Conservation (phyloP, 2,797 vertebrate species). For the Gymnothorax javanicus region DNA sequence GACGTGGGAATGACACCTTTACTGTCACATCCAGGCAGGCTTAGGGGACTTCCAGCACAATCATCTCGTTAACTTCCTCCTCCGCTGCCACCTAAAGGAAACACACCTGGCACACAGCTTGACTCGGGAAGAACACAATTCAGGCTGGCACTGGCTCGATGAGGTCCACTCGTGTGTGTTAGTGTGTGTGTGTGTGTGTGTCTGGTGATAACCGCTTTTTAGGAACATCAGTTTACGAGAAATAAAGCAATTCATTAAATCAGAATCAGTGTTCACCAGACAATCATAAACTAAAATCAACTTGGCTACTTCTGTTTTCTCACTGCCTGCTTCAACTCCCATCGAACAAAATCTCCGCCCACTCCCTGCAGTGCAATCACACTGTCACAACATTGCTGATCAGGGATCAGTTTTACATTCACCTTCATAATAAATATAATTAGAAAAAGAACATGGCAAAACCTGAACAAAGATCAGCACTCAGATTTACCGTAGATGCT, state of each 20-base stretch:
- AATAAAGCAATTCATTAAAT: background rate
- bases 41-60: conserved; percentile 7
- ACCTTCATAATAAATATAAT: background rate
- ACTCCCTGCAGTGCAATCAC: background rate
- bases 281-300: background rate
- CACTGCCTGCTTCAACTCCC: background rate
- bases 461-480: background rate
- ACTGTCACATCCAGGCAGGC: conserved; percentile 27
- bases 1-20: conserved; percentile 6
- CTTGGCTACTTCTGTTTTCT: background rate
- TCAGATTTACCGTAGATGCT: background rate
- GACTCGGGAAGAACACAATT: background rate
- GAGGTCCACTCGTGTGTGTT: background rate
- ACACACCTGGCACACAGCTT: background rate
- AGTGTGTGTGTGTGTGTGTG: conserved; percentile 5
- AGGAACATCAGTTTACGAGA: background rate
- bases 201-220: background rate
- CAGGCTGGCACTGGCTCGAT: background rate
- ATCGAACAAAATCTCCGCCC: background rate
- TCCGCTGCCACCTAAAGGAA: background rate
- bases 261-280: background rate
- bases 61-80: background rate
- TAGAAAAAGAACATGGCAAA: background rate
- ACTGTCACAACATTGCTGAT: background rate
- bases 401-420: background rate